Percentiles rank a stretch among this genome's conserved stretches.
Evolutionary conservation across 2,113 vertebrate genomes (phyloP).

Genomic region (Suncus etruscus): DNA sequence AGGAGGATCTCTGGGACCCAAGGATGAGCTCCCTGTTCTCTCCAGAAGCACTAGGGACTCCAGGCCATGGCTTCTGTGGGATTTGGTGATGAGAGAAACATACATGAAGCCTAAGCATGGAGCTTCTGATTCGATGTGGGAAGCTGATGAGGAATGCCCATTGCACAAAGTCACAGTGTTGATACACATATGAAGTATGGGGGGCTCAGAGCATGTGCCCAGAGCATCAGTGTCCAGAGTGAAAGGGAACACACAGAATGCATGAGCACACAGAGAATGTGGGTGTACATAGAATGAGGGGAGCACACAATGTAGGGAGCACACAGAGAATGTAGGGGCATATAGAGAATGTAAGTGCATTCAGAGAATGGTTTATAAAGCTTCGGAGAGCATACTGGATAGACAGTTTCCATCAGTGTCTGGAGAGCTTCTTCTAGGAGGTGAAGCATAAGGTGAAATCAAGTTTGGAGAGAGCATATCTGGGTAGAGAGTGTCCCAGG

Average conservation of each 20-base stretch:
- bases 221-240: neutral
- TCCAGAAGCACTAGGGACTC: neutral
- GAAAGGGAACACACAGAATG: neutral
- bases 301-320: too few relatives aligned
- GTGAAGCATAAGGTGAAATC: neutral
- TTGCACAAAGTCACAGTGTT: neutral
- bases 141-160: neutral
- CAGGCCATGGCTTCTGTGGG: neutral
- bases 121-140: neutral
- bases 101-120: neutral
- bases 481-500: neutral
- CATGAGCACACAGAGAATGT: too few relatives aligned
- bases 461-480: neutral
- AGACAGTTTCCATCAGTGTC: too few relatives aligned
- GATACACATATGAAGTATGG: neutral
- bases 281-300: too few relatives aligned
- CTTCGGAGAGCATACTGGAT: too few relatives aligned
- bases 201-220: neutral
- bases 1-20: neutral
- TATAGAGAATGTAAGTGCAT: too few relatives aligned
- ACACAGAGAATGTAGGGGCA: too few relatives aligned
- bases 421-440: neutral
- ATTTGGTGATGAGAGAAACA: neutral
- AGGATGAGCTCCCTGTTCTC: neutral
- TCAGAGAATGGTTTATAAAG: too few relatives aligned